Evolutionary conservation across 1,140 invertebrate genomes (phyloP).

Genomic region (Solen grandis): DNA sequence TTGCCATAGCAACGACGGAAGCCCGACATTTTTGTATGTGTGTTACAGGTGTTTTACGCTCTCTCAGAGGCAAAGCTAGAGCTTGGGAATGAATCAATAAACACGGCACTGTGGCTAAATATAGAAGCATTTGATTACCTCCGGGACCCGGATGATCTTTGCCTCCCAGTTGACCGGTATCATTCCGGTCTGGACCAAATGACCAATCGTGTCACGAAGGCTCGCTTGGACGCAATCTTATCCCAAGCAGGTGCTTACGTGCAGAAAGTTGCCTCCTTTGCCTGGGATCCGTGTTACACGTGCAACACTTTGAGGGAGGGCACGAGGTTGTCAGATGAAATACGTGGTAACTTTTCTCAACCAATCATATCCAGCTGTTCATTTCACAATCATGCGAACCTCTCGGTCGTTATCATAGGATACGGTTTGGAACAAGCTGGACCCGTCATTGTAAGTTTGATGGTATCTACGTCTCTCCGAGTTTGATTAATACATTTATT

Average conservation of each 20-base stretch:
- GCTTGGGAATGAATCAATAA: not conserved
- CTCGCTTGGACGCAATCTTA: slow-evolving; percentile 66
- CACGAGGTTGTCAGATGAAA: slow-evolving; percentile 54
- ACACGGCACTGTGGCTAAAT: slow-evolving; percentile 68
- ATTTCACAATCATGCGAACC: slow-evolving; percentile 67
- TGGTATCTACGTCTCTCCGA: too few species aligned
- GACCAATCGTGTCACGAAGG: slow-evolving; percentile 62
- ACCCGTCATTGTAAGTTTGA: too few species aligned
- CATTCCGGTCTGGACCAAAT: slow-evolving; percentile 61
- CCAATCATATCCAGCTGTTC: slow-evolving; percentile 72
- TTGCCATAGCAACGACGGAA: too few species aligned
- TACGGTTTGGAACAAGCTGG: slow-evolving; percentile 68
- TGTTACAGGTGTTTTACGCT: slow-evolving; percentile 58
- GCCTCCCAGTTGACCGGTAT: slow-evolving; percentile 57
- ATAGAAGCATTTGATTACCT: slow-evolving; percentile 71
- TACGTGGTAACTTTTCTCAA: slow-evolving; percentile 47
- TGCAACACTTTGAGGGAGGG: slow-evolving; percentile 63
- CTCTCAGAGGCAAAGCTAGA: slow-evolving; percentile 41
- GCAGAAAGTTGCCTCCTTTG: slow-evolving; percentile 68
- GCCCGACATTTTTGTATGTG: not conserved
- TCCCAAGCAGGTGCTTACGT: slow-evolving; percentile 60
- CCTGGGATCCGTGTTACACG: slow-evolving; percentile 72
- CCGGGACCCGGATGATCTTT: slow-evolving; percentile 64
- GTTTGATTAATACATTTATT: too few species aligned
- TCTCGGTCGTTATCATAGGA: slow-evolving; percentile 73